These are phyloP conservation scores for Eupithecia pulchellata DNA, from an alignment of 2,888 invertebrate genomes.

Conservation along the genomic window DNA sequence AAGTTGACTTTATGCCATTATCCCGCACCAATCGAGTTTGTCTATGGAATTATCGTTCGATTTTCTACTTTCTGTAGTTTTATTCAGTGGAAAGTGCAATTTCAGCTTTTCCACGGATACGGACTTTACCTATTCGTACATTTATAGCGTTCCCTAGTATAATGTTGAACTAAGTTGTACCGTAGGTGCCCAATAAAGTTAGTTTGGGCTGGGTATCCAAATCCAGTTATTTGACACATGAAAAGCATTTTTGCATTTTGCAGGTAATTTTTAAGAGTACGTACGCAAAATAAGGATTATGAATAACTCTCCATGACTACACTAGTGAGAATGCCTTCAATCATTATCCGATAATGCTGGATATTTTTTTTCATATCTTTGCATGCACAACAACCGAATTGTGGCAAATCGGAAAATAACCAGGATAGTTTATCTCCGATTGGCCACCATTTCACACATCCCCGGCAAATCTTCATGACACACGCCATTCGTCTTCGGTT, in stretches of 20 bases:
- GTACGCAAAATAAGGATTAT: too few relatives aligned
- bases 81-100: background rate
- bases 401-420: background rate
- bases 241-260: background rate
- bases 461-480: conserved; percentile 26
- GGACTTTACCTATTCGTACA: background rate
- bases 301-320: too few relatives aligned
- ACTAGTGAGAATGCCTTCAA: too few relatives aligned
- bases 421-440: background rate
- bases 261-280: too few relatives aligned
- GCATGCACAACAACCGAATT: too few relatives aligned
- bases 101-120: background rate
- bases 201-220: background rate
- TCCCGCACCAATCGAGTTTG: conserved; percentile 29
- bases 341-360: too few relatives aligned
- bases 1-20: conserved; percentile 35
- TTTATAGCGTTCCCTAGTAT: background rate
- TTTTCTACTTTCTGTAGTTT: conserved; percentile 14
- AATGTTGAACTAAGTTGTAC: background rate
- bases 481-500: conserved; percentile 42
- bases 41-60: conserved; percentile 24
- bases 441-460: background rate
- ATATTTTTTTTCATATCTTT: background rate
- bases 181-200: background rate
- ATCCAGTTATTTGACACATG: background rate